phyloP scores from a whole-genome alignment of 2,888 invertebrate species.

The Pristionchus mayeri region DNA sequence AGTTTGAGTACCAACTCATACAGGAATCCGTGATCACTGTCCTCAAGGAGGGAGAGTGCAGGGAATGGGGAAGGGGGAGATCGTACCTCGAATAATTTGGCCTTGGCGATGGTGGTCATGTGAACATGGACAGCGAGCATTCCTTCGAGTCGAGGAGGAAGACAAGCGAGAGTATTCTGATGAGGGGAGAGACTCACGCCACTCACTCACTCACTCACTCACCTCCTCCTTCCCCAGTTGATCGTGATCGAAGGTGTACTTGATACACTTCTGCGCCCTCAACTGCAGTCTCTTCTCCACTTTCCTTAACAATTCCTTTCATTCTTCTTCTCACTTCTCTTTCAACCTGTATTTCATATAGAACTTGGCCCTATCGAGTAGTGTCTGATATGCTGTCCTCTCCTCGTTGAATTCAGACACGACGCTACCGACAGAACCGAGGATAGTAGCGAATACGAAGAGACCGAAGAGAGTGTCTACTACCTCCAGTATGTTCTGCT shows the following conservation, averaged over 20 bases:
- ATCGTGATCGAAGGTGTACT: conserved; percentile 66
- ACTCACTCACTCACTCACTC: background rate
- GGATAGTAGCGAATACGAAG: conserved; percentile 74
- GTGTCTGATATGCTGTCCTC: conserved; percentile 65
- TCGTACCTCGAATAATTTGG: conserved; percentile 58
- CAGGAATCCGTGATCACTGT: conserved; percentile 67
- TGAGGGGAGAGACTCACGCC: background rate
- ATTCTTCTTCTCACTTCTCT: background rate
- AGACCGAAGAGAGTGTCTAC: conserved; percentile 73
- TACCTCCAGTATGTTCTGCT: conserved; percentile 72
- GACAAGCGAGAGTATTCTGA: conserved; percentile 64
- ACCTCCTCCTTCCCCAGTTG: conserved; percentile 63
- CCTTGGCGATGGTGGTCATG: conserved; percentile 65
- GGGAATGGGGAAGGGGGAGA: background rate
- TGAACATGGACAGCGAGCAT: conserved; percentile 71
- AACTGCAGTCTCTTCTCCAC: conserved; percentile 67
- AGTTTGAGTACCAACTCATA: conserved; percentile 70
- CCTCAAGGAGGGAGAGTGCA: conserved; percentile 49
- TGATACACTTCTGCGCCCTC: conserved; percentile 68
- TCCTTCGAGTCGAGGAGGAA: conserved; percentile 70
- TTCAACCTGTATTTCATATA: conserved; percentile 70
- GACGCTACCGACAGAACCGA: conserved; percentile 71
- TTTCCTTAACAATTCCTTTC: conserved; percentile 56
- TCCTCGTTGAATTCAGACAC: conserved; percentile 71
- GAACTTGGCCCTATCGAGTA: conserved; percentile 73